Percentiles rank a stretch among this genome's conserved stretches.
Evolutionary conservation across 1,140 invertebrate genomes (phyloP).

Genomic region (Apis mellifera): Amel_HAv3.1 CM009935.2:4433001-4433500

Average conservation of each 20-base stretch:
- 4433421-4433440: no score
- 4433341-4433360: no score
- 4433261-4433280: neutral
- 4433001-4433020: neutral
- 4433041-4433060: constrained; percentile 4
- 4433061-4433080: neutral
- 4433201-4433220: neutral
- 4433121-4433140: constrained; percentile 10
- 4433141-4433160: constrained; percentile 6
- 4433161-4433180: neutral
- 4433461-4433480: no score
- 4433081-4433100: neutral
- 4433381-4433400: no score
- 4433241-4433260: neutral
- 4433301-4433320: no score
- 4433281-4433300: neutral
- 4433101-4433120: neutral
- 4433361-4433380: no score
- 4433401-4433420: no score
- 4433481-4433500: no score
- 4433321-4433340: no score
- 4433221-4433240: neutral
- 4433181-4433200: neutral
- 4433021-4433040: neutral
- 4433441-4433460: no score